Base-by-base conservation (phyloP, 1,140 invertebrate genomes). In the Stegodyphus mimosarum region DNA sequence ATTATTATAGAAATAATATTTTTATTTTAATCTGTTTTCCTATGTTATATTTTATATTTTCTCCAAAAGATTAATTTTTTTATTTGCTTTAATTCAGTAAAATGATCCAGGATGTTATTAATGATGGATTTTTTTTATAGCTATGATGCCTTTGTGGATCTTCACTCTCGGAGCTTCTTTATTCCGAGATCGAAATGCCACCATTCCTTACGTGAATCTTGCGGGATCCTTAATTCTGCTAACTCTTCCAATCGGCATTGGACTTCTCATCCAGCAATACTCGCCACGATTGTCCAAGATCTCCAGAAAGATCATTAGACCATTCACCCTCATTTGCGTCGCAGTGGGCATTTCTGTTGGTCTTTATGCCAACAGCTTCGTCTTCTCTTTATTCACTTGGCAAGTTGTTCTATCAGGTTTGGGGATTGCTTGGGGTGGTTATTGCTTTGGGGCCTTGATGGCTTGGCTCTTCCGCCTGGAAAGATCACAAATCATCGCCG, bases 61-160 rank as follows among this genome's bases (percentile, higher is more conserved):
- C 3, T 3, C 1, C 3, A 33, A 33, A 33, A 33, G 33, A 33
- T 33, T 33, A 33, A 33, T 33, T 33, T 33, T n/a, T 33, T 33
- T 33, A 33, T 33, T 1, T 33, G 33, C 33, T 33, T 33, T 33
- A 33, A 33, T 33, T 33, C 33, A 1, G 33, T 33, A 3, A 33
- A 33, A 33, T 33, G 33, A 1, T 33, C 33, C 33, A 33, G 33
- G 1, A 33, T 33, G 33, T 33, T 1, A 33, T 33, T 33, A 33
- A 33, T 33, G 33, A 33, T 18, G 2, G 9, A 18, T 69, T 13
- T 69, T 79, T n/a, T 70, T 90, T 91, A 15, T 88, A 92, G 92
- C 88, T 7, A 91, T 92, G 90, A 91, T 92, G 87, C 92, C 92
- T 1, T 86, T 92, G 7, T 93, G 92, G 92, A 88, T 92, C 63